Percentiles rank a stretch among this genome's conserved stretches.
These are phyloP conservation scores for Xenopus laevis DNA, from an alignment of 2,113 vertebrate species.

Conservation along the genomic window DNA sequence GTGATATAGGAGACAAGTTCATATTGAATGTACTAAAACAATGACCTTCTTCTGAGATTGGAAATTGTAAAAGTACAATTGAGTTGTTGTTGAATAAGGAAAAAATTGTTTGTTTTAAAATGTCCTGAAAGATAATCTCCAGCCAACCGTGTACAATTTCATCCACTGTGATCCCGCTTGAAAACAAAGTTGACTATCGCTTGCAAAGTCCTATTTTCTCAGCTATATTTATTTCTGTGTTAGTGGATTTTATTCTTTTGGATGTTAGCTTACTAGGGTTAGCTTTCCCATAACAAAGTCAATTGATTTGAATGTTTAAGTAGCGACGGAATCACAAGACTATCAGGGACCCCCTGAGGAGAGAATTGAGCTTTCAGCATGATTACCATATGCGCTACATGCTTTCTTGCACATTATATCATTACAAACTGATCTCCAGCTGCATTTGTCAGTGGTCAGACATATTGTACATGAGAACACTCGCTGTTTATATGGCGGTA, in stretches of 20 bases:
- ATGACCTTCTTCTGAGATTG: slow-evolving; percentile 34
- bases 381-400: slow-evolving; percentile 1
- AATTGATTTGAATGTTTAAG: slow-evolving; percentile 16
- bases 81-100: slow-evolving; percentile 23
- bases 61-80: slow-evolving; percentile 26
- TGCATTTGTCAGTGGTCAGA: not conserved
- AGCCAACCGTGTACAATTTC: not conserved
- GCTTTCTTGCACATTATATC: not conserved
- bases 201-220: slow-evolving; percentile 8
- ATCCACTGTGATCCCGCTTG: not conserved
- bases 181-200: not conserved
- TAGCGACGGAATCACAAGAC: not conserved
- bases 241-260: not conserved
- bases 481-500: not conserved
- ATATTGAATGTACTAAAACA: slow-evolving; percentile 11
- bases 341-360: slow-evolving; percentile 1
- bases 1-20: slow-evolving; percentile 29
- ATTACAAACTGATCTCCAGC: slow-evolving; percentile 12
- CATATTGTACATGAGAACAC: not conserved
- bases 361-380: not conserved
- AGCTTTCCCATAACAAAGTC: slow-evolving; percentile 14
- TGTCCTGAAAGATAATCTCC: slow-evolving; percentile 28
- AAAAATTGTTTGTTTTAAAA: slow-evolving; percentile 30
- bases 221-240: not conserved
- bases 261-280: not conserved